Conservation (phyloP, 2,113 vertebrate genomes). For the Atherinomorus stipes region DNA sequence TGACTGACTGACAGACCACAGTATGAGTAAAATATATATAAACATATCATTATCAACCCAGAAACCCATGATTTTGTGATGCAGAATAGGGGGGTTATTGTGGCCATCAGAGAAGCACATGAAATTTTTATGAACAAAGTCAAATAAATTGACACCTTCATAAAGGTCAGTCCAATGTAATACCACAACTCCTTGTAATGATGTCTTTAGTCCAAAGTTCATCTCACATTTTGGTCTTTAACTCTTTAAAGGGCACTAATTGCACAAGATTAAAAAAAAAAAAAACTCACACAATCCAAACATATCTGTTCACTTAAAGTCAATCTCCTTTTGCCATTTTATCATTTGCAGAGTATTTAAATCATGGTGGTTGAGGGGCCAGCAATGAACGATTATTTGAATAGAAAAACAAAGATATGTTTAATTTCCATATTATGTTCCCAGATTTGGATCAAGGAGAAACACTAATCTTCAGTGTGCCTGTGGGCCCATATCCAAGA, state of each 20-base stretch:
- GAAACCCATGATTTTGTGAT: not conserved
- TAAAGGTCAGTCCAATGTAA: conserved; percentile 24
- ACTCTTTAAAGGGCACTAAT: not conserved
- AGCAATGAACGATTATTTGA: not conserved
- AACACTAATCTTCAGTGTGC: not conserved
- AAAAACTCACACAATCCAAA: not conserved
- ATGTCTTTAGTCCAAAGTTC: conserved; percentile 19
- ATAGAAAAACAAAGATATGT: not conserved
- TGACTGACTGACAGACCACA: not conserved
- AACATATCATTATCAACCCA: not conserved
- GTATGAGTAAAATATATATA: not conserved
- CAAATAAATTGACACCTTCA: conserved; percentile 13
- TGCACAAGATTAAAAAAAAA: not conserved
- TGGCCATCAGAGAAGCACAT: not conserved
- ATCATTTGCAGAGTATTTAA: not conserved
- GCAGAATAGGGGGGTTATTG: not conserved
- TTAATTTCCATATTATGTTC: not conserved
- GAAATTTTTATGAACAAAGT: conserved; percentile 6
- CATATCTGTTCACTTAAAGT: not conserved
- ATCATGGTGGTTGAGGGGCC: not conserved
- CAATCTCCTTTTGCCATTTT: not conserved
- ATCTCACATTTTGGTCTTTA: conserved; percentile 8
- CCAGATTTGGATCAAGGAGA: not conserved
- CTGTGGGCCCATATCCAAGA: not conserved
- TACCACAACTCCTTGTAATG: not conserved